Conservation (phyloP, 2,888 invertebrate species). For the Plemyria rubiginata region DNA sequence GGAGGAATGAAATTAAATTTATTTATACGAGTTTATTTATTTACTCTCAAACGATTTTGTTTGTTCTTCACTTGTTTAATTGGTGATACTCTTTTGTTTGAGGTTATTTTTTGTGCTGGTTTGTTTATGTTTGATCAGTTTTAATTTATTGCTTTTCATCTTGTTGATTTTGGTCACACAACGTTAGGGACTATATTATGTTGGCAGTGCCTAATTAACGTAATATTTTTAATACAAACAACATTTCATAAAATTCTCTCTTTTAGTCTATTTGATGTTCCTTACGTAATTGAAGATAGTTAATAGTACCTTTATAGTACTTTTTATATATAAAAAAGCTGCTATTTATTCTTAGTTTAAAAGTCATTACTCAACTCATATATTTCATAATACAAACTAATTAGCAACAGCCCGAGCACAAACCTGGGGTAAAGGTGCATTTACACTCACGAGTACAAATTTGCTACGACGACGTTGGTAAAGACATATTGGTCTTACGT, state of each 20-base stretch:
- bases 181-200: not conserved
- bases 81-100: conserved; percentile 50
- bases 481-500: conserved; percentile 80
- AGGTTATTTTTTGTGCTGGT: conserved; percentile 15
- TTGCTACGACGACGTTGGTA: conserved; percentile 72
- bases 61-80: conserved; percentile 57
- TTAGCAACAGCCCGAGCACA: conserved; percentile 65
- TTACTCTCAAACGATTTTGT: conserved; percentile 64
- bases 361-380: conserved; percentile 43
- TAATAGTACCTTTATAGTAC: not conserved
- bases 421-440: conserved; percentile 72
- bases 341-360: conserved; percentile 46
- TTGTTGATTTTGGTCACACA: conserved; percentile 6
- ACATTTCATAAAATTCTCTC: not conserved
- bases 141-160: conserved; percentile 22
- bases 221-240: not conserved
- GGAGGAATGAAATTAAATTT: conserved; percentile 82
- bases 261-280: not conserved
- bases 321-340: too few relatives aligned
- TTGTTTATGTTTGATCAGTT: conserved; percentile 29
- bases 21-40: conserved; percentile 80
- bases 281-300: not conserved
- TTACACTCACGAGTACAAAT: conserved; percentile 79
- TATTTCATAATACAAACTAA: conserved; percentile 62
- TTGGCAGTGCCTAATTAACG: conserved; percentile 4